Evolutionary conservation across 2,797 vertebrate species (phyloP).

Genomic region (Epinephelus malabaricus): DNA sequence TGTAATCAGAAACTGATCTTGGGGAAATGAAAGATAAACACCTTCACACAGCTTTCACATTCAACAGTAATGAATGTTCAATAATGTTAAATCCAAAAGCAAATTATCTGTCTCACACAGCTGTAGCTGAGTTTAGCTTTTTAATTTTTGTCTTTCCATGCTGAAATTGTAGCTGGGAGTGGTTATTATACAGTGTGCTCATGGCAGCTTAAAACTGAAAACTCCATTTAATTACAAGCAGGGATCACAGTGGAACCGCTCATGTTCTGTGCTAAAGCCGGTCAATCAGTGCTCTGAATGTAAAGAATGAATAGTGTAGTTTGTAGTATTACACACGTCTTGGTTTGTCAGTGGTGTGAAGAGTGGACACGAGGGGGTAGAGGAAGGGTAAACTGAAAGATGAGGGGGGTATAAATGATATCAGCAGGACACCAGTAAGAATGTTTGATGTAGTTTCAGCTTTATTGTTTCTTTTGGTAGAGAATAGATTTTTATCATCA

Average conservation of each 20-base stretch:
- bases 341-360: neutral
- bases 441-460: neutral
- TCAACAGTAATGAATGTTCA: constrained; percentile 49
- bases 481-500: neutral
- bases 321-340: neutral
- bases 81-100: constrained; percentile 53
- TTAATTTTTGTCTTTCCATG: neutral
- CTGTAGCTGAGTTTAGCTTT: constrained; percentile 19
- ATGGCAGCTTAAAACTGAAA: constrained; percentile 15
- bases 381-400: neutral
- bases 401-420: neutral
- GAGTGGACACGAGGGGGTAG: neutral
- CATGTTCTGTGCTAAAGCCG: constrained; percentile 16
- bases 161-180: constrained; percentile 21
- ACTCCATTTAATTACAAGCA: constrained; percentile 34
- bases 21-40: constrained; percentile 63
- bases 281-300: neutral
- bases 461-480: neutral
- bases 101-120: constrained; percentile 47
- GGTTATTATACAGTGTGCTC: constrained; percentile 12
- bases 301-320: neutral
- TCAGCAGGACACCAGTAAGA: neutral
- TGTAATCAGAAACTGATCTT: constrained; percentile 33
- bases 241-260: constrained; percentile 11
- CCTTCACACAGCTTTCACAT: constrained; percentile 28